phyloP scores from a whole-genome alignment of 2,797 vertebrate species.

The Adrianichthys oophorus region DNA sequence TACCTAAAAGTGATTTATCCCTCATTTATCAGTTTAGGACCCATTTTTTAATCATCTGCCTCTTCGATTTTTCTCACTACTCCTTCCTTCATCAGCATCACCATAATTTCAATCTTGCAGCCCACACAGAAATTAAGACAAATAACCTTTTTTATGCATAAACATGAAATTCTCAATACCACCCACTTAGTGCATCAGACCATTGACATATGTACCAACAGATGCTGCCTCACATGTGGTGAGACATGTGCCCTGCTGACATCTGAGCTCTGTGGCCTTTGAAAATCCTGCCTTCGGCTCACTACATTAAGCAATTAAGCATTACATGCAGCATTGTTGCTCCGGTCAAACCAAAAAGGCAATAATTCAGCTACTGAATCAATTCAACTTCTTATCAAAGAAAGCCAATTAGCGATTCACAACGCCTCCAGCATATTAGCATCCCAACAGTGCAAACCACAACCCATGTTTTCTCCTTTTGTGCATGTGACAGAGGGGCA shows the following conservation, averaged over 20 bases:
- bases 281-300: slow-evolving; percentile 41
- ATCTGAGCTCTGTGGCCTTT: slow-evolving; percentile 65
- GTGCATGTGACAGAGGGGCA: slow-evolving; percentile 41
- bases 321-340: slow-evolving; percentile 10
- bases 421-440: slow-evolving; percentile 29
- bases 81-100: background rate
- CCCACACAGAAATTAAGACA: background rate
- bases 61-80: too few species aligned
- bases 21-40: too few species aligned
- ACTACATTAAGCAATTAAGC: slow-evolving; percentile 33
- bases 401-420: slow-evolving; percentile 31
- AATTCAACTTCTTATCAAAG: slow-evolving; percentile 49
- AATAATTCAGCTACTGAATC: slow-evolving; percentile 42
- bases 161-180: slow-evolving; percentile 1
- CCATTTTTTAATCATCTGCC: too few species aligned
- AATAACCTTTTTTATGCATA: background rate
- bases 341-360: slow-evolving; percentile 15
- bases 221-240: slow-evolving; percentile 50
- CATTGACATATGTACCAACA: slow-evolving; percentile 56
- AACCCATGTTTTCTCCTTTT: slow-evolving; percentile 33
- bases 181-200: slow-evolving; percentile 13
- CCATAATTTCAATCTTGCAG: slow-evolving; percentile 9
- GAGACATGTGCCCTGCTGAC: slow-evolving; percentile 53
- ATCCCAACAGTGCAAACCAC: slow-evolving; percentile 49
- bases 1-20: too few species aligned